These are phyloP conservation scores for Xenopus laevis DNA, from an alignment of 2,113 vertebrate genomes.

Conservation along the genomic window DNA sequence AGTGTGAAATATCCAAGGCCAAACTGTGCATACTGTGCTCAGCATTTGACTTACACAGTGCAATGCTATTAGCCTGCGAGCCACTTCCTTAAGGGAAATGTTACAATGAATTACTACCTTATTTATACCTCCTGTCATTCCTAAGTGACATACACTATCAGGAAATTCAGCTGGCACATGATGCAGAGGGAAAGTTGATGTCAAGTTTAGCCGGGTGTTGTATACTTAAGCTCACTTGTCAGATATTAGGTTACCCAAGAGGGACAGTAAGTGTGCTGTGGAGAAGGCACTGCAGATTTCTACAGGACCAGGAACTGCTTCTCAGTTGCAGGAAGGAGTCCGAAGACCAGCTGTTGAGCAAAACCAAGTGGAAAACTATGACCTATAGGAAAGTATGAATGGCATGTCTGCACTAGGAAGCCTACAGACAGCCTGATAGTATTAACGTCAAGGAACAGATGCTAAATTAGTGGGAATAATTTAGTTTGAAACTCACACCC, in stretches of 20 bases:
- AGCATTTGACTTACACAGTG: background rate
- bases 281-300: background rate
- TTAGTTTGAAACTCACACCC: slow-evolving; percentile 52
- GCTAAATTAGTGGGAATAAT: slow-evolving; percentile 58
- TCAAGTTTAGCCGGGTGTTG: background rate
- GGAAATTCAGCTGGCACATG: slow-evolving; percentile 28
- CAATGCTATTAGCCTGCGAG: background rate
- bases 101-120: background rate
- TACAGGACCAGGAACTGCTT: slow-evolving; percentile 32
- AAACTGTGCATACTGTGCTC: background rate
- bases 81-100: background rate
- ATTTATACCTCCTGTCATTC: background rate
- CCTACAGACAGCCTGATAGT: slow-evolving; percentile 49
- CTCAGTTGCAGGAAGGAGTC: slow-evolving; percentile 54
- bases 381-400: slow-evolving; percentile 69
- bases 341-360: slow-evolving; percentile 64
- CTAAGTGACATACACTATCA: slow-evolving; percentile 10
- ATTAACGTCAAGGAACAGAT: slow-evolving; percentile 58
- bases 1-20: no score
- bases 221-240: slow-evolving; percentile 24
- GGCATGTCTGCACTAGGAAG: slow-evolving; percentile 54
- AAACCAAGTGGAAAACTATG: slow-evolving; percentile 69
- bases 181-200: slow-evolving; percentile 17
- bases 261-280: background rate
- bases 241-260: background rate